Evolutionary conservation across 2,797 vertebrate genomes (phyloP), one percentile per base, ranked within the genome.

Genomic region (Ataeniobius toweri): DNA sequence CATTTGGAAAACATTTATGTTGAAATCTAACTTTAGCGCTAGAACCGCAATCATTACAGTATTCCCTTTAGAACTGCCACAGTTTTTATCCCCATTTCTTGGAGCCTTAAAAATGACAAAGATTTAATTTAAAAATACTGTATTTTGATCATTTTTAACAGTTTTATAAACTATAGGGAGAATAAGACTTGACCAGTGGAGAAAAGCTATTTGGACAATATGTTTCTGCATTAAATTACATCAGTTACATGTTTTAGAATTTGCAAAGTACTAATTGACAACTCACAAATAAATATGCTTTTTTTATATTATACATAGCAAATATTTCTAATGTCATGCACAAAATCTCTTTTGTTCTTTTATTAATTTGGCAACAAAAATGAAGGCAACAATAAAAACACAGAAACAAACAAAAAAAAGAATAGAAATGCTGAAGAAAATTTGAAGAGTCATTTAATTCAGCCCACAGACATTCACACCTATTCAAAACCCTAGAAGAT

Each of bases 1-100:
- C 78, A 81, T 87, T 94, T 83, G 83, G 87, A 94, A 90, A 77
- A 83, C n/a, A 70, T 46, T 70, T 69, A 59, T 59, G 67, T 69
- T 70, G 6, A 70, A 7, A 6, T 26, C 41, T 70, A 70, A 26
- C 41, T 48, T 48, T 48, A 70, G 13, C 24, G 1, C 67, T 48
- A 70, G 67, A 70, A 70, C 67, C 44, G 24, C 67, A 70, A 48
- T 70, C 24, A 26, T 70, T 48, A 24, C 67, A 48, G 67, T 70
- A 48, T 44, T 70, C 41, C 24, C 3, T 36, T 46, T n/a, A 8
- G 67, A 48, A 70, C 67, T 70, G n/a, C 44, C 67, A 48, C 9
- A 69, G 44, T 46, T 48, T 48, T 70, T 16, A 48, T 46, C 24
- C 67, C n/a, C n/a, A 46, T 70, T 70, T 70, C 24, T 48, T 48